Evolutionary conservation across 1,140 invertebrate genomes (phyloP).

Genomic region (Drosophila kurseongensis): DNA sequence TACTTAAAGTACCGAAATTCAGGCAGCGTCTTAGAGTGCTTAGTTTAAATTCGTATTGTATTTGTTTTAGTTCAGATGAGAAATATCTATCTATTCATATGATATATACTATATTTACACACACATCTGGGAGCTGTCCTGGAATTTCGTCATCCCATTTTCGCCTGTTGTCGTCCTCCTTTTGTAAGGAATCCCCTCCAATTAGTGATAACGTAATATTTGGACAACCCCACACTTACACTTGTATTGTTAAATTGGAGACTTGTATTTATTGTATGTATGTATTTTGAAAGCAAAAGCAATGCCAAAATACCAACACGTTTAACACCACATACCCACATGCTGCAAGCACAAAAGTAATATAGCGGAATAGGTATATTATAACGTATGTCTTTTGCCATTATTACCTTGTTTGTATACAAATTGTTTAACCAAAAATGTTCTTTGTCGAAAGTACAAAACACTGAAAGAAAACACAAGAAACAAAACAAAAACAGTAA

Average conservation of each 20-base stretch:
- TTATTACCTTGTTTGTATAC: conserved; percentile 59
- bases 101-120: conserved; percentile 31
- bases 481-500: conserved; percentile 3
- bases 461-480: conserved; percentile 49
- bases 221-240: conserved; percentile 13
- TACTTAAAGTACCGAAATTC: conserved; percentile 72
- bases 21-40: conserved; percentile 44
- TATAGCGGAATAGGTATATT: conserved; percentile 39
- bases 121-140: conserved; percentile 12
- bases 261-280: conserved; percentile 71
- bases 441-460: conserved; percentile 74
- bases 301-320: conserved; percentile 66
- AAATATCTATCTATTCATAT: conserved; percentile 46
- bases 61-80: conserved; percentile 47
- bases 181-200: conserved; percentile 4
- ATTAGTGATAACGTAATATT: conserved; percentile 1
- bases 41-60: conserved; percentile 53
- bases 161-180: not conserved
- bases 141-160: not conserved
- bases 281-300: conserved; percentile 60
- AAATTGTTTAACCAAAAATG: conserved; percentile 77
- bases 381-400: conserved; percentile 50
- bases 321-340: conserved; percentile 46
- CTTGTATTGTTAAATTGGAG: conserved; percentile 67
- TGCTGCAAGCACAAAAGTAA: conserved; percentile 72